phyloP scores from a whole-genome alignment of 2,888 invertebrate genomes.

The Abrostola triplasia region DNA sequence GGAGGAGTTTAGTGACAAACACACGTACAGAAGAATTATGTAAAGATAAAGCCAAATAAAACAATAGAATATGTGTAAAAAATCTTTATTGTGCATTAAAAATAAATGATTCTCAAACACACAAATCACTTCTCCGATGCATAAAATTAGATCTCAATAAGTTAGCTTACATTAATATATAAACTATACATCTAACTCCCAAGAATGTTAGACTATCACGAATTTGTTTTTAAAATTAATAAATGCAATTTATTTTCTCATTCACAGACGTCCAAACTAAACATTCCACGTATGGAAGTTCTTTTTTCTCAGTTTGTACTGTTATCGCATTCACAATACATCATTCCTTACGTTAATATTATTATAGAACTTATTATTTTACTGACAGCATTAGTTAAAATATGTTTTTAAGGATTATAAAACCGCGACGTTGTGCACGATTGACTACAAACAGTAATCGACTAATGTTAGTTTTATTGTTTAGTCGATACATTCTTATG shows the following conservation, averaged over 20 bases:
- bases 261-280: slow-evolving; percentile 67
- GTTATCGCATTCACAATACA: slow-evolving; percentile 61
- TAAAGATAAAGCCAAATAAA: slow-evolving; percentile 28
- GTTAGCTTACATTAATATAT: slow-evolving; percentile 66
- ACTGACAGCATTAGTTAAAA: slow-evolving; percentile 46
- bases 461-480: slow-evolving; percentile 16
- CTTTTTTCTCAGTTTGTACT: slow-evolving; percentile 69
- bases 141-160: slow-evolving; percentile 66
- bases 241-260: slow-evolving; percentile 73
- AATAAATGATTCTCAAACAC: slow-evolving; percentile 66
- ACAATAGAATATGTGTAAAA: slow-evolving; percentile 65
- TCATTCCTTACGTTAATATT: slow-evolving; percentile 45
- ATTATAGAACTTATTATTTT: slow-evolving; percentile 55
- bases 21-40: not conserved
- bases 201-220: slow-evolving; percentile 72
- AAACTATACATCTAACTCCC: slow-evolving; percentile 52
- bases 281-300: slow-evolving; percentile 59
- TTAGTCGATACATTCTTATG: slow-evolving; percentile 6
- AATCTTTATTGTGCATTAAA: slow-evolving; percentile 77
- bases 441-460: slow-evolving; percentile 24
- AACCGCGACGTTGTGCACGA: slow-evolving; percentile 20
- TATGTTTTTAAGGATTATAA: slow-evolving; percentile 32
- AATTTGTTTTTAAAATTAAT: slow-evolving; percentile 68
- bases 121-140: slow-evolving; percentile 62
- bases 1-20: no score